A percentile compares a stretch with the other conserved stretches of the same genome.
Conservation (phyloP, 2,888 invertebrate species). For the Agrotis puta region DNA sequence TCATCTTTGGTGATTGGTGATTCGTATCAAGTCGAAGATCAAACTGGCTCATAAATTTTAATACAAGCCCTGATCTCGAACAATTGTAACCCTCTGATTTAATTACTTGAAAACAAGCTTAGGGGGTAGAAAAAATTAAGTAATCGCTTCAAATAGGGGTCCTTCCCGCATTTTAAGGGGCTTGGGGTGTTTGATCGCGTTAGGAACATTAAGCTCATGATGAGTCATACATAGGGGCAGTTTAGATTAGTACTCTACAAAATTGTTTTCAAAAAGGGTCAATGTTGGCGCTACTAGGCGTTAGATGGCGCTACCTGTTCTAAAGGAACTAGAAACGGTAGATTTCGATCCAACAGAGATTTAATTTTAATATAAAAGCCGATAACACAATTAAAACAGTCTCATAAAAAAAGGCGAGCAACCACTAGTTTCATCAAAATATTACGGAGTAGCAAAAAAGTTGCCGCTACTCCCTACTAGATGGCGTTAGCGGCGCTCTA, state of each 20-base stretch:
- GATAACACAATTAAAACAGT: slow-evolving; percentile 6
- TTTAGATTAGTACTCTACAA: slow-evolving; percentile 43
- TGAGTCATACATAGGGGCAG: slow-evolving; percentile 61
- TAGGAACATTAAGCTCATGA: slow-evolving; percentile 45
- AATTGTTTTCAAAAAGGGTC: slow-evolving; percentile 40
- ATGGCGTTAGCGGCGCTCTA: slow-evolving; percentile 62
- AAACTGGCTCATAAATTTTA: background rate
- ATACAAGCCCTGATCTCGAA: slow-evolving; percentile 12
- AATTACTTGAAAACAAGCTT: slow-evolving; percentile 38
- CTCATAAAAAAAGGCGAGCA: background rate
- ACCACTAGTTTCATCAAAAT: slow-evolving; percentile 1
- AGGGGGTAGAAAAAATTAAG: slow-evolving; percentile 51
- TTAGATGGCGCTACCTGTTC: slow-evolving; percentile 27
- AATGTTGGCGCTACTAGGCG: slow-evolving; percentile 16
- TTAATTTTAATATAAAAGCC: background rate
- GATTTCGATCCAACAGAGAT: background rate
- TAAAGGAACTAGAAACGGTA: too few relatives aligned
- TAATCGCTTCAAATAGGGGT: slow-evolving; percentile 51
- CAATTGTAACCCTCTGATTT: slow-evolving; percentile 41
- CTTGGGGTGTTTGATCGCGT: slow-evolving; percentile 44
- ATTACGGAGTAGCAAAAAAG: slow-evolving; percentile 42
- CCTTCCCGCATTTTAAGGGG: slow-evolving; percentile 58
- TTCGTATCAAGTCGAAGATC: slow-evolving; percentile 1
- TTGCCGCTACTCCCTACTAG: slow-evolving; percentile 68
- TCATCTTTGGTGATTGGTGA: background rate